Evolutionary conservation across 2,797 vertebrate genomes (phyloP).

Genomic region (Babyrousa celebensis): DNA sequence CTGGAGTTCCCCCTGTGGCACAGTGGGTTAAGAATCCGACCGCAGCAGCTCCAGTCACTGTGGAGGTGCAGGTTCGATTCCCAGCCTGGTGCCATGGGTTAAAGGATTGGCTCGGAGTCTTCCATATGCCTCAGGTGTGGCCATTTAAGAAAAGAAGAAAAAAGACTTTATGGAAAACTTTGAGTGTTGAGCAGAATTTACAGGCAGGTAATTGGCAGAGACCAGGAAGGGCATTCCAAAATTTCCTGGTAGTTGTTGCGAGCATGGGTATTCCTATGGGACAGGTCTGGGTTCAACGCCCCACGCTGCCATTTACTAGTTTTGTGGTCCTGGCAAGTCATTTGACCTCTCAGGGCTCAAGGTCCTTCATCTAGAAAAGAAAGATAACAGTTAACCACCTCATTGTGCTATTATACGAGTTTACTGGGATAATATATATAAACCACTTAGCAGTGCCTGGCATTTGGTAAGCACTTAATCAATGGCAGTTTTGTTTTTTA

Average conservation of each 20-base stretch:
- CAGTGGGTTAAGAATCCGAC: no score
- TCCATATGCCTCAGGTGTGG: no score
- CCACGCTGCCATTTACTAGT: background rate
- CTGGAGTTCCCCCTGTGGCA: no score
- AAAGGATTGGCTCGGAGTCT: no score
- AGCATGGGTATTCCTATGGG: background rate
- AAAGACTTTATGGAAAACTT: slow-evolving; percentile 35
- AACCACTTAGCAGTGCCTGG: background rate
- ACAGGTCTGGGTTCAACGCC: slow-evolving; percentile 2
- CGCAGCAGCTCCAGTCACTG: no score
- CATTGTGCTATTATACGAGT: slow-evolving; percentile 21
- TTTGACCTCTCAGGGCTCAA: slow-evolving; percentile 13
- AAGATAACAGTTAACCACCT: background rate
- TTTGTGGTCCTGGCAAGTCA: slow-evolving; percentile 24
- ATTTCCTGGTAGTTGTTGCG: slow-evolving; percentile 16
- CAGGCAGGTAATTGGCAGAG: slow-evolving; percentile 9
- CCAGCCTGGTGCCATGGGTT: no score
- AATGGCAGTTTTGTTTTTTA: slow-evolving; percentile 23
- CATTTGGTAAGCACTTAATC: slow-evolving; percentile 40
- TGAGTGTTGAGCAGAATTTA: slow-evolving; percentile 57
- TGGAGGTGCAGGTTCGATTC: no score
- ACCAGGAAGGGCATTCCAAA: slow-evolving; percentile 21
- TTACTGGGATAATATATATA: slow-evolving; percentile 44
- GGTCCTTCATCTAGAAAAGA: slow-evolving; percentile 17
- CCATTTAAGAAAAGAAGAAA: no score